Conservation (phyloP, 2,888 invertebrate genomes). For the Poecilus cupreus region DNA sequence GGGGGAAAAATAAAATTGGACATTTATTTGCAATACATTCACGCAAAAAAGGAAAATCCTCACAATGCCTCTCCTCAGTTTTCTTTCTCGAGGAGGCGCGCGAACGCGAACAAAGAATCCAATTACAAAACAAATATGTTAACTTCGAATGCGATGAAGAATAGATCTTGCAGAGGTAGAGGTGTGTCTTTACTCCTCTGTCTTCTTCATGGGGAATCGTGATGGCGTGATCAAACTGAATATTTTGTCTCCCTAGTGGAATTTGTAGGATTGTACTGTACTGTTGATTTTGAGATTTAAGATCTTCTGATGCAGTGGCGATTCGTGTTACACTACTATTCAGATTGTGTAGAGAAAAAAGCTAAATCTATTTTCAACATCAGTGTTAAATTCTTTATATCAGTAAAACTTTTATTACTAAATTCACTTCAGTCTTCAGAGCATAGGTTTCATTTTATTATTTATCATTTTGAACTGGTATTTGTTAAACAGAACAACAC, state of each 20-base stretch:
- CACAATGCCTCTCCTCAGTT: slow-evolving; percentile 22
- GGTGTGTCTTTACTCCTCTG: not conserved
- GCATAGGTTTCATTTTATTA: too few relatives aligned
- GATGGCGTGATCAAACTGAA: not conserved
- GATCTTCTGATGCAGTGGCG: too few relatives aligned
- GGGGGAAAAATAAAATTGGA: slow-evolving; percentile 32
- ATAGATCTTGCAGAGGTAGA: slow-evolving; percentile 17
- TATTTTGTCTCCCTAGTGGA: not conserved
- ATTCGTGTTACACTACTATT: too few relatives aligned
- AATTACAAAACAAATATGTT: slow-evolving; percentile 51
- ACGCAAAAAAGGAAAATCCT: slow-evolving; percentile 31
- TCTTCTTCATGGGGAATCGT: not conserved
- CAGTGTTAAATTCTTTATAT: too few relatives aligned
- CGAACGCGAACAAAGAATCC: slow-evolving; percentile 42
- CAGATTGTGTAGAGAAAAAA: too few relatives aligned
- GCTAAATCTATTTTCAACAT: too few relatives aligned
- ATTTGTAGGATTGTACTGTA: not conserved
- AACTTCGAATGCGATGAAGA: slow-evolving; percentile 44
- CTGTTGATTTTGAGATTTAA: not conserved
- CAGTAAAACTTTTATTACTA: too few relatives aligned
- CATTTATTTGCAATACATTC: slow-evolving; percentile 43
- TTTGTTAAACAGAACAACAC: too few relatives aligned
- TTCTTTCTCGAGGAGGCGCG: not conserved
- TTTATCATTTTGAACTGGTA: too few relatives aligned
- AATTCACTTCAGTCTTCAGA: too few relatives aligned